A percentile compares a stretch with the other conserved stretches of the same genome.
Evolutionary conservation across 2,888 invertebrate genomes (phyloP).

Genomic region (Heterodera filipjevi): DNA sequence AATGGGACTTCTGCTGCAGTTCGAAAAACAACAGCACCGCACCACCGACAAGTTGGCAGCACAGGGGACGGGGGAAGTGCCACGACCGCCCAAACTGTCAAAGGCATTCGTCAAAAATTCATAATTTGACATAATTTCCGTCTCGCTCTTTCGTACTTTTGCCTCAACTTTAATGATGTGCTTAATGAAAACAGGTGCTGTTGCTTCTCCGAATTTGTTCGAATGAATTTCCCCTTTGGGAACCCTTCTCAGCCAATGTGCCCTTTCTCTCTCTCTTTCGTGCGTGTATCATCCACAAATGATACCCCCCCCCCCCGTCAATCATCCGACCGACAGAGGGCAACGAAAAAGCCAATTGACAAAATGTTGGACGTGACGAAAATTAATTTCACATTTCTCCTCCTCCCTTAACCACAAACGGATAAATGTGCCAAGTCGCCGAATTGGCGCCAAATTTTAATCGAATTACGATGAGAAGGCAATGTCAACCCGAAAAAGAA

Average conservation of each 20-base stretch:
- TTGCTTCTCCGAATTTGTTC: neutral
- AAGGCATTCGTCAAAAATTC: neutral
- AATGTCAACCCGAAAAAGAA: neutral
- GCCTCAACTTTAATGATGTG: neutral
- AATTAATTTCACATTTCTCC: conserved; percentile 10
- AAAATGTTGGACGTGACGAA: conserved; percentile 6
- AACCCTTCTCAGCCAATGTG: neutral
- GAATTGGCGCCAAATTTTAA: conserved; percentile 14
- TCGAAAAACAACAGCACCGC: neutral
- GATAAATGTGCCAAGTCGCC: neutral
- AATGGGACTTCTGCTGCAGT: neutral
- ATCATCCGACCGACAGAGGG: neutral
- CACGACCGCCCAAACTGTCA: neutral
- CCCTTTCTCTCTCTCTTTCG: neutral
- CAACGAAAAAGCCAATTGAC: neutral
- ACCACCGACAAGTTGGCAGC: too few relatives aligned
- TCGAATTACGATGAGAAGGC: neutral
- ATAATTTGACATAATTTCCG: neutral
- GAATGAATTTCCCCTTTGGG: neutral
- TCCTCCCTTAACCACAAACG: neutral
- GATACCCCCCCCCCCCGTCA: neutral
- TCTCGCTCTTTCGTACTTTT: too few relatives aligned
- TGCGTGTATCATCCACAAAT: too few relatives aligned
- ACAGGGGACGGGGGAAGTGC: too few relatives aligned
- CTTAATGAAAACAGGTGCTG: neutral